Evolutionary conservation across 2,113 vertebrate genomes (phyloP).

Genomic region (Lutjanus erythropterus): DNA sequence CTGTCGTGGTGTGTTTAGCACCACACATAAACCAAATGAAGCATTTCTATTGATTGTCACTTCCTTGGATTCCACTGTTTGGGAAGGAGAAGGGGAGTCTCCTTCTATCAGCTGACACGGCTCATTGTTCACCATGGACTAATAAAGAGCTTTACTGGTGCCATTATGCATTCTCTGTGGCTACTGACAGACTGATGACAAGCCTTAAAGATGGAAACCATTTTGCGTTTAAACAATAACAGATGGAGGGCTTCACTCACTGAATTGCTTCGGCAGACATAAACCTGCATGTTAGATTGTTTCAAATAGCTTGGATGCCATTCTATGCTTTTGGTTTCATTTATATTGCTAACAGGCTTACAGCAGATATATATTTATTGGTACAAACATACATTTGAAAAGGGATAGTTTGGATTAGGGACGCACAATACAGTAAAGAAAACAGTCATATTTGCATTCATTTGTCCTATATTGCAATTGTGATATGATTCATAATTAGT

Average conservation of each 20-base stretch:
- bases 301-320: conserved; percentile 23
- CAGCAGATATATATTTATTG: not conserved
- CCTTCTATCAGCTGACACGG: conserved; percentile 69
- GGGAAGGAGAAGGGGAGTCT: conserved; percentile 50
- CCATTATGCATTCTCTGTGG: conserved; percentile 59
- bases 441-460: too few species aligned
- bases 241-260: conserved; percentile 31
- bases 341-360: conserved; percentile 20
- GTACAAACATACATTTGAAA: not conserved
- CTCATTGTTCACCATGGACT: conserved; percentile 77
- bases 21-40: conserved; percentile 79
- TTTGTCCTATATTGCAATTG: too few species aligned
- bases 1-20: conserved; percentile 48
- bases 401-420: too few species aligned
- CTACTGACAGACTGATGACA: conserved; percentile 65
- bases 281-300: conserved; percentile 42
- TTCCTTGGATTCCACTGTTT: conserved; percentile 65
- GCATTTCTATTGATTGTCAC: conserved; percentile 80
- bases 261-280: conserved; percentile 38
- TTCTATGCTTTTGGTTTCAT: conserved; percentile 29
- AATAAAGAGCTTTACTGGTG: conserved; percentile 75
- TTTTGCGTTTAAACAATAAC: conserved; percentile 69
- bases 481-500: too few species aligned
- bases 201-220: conserved; percentile 63
- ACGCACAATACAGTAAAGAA: too few species aligned